Evolutionary conservation across 1,140 invertebrate species (phyloP).

Genomic region (Cephus cinctus): DNA sequence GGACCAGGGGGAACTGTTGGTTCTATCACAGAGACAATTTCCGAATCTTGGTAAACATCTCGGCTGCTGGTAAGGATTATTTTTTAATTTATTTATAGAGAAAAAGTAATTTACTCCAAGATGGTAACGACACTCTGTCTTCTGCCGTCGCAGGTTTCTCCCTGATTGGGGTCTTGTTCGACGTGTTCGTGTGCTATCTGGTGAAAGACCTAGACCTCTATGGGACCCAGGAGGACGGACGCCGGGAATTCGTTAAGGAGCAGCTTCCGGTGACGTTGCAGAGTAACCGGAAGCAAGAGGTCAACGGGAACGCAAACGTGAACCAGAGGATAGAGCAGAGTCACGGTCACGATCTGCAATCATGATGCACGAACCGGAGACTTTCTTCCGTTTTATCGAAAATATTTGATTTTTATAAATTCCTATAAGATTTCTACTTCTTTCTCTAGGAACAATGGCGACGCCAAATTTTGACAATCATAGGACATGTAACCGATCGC

Average conservation of each 20-base stretch:
- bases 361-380: too few relatives aligned
- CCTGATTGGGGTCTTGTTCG: constrained; percentile 59
- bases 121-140: too few relatives aligned
- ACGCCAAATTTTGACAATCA: not conserved
- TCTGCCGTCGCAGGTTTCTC: constrained; percentile 59
- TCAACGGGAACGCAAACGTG: constrained; percentile 24
- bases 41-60: constrained; percentile 59
- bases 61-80: constrained; percentile 58
- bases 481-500: not conserved
- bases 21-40: constrained; percentile 63
- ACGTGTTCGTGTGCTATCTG: constrained; percentile 60
- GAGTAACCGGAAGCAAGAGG: constrained; percentile 20
- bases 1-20: constrained; percentile 64
- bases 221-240: constrained; percentile 54
- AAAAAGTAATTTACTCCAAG: too few relatives aligned
- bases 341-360: not conserved
- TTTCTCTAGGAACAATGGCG: not conserved
- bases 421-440: too few relatives aligned
- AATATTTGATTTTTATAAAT: too few relatives aligned
- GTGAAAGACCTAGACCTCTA: constrained; percentile 61
- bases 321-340: constrained; percentile 13
- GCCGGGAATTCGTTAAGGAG: constrained; percentile 40
- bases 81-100: not conserved
- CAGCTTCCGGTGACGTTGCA: constrained; percentile 13
- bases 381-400: too few relatives aligned